Conservation (phyloP, 2,113 vertebrate species). For the Pituophis catenifer region DNA sequence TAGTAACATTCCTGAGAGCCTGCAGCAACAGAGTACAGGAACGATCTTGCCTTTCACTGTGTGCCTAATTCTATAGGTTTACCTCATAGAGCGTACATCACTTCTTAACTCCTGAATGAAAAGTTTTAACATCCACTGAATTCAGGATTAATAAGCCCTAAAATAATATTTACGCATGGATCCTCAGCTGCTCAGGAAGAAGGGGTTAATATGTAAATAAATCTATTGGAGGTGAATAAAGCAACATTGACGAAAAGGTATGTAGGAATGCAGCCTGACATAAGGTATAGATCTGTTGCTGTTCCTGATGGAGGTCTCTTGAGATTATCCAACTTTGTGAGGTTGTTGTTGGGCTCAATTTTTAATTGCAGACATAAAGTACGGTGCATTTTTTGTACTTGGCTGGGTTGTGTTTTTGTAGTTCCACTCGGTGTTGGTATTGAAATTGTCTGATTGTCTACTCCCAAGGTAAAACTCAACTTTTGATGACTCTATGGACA, state of each 20-base stretch:
- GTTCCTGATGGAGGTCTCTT: neutral
- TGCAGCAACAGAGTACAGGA: constrained; percentile 50
- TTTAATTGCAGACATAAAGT: neutral
- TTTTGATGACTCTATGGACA: neutral
- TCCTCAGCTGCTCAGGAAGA: neutral
- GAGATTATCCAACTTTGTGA: neutral
- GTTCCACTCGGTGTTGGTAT: neutral
- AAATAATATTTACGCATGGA: neutral
- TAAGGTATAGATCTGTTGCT: neutral
- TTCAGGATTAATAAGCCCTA: neutral
- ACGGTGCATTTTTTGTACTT: neutral
- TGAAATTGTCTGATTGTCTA: neutral
- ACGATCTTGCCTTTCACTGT: constrained; percentile 38
- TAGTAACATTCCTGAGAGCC: constrained; percentile 60
- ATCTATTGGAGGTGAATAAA: neutral
- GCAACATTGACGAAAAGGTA: neutral
- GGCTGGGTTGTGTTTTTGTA: neutral
- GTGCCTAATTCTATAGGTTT: constrained; percentile 26
- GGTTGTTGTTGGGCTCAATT: neutral
- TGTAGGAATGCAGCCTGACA: neutral
- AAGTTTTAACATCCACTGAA: neutral
- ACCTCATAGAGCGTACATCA: neutral
- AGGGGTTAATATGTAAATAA: neutral
- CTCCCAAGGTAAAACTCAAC: neutral
- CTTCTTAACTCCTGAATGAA: neutral